These are phyloP conservation scores for Oscheius sp. DNA, from an alignment of 2,888 invertebrate genomes.

Conservation along the genomic window DNA sequence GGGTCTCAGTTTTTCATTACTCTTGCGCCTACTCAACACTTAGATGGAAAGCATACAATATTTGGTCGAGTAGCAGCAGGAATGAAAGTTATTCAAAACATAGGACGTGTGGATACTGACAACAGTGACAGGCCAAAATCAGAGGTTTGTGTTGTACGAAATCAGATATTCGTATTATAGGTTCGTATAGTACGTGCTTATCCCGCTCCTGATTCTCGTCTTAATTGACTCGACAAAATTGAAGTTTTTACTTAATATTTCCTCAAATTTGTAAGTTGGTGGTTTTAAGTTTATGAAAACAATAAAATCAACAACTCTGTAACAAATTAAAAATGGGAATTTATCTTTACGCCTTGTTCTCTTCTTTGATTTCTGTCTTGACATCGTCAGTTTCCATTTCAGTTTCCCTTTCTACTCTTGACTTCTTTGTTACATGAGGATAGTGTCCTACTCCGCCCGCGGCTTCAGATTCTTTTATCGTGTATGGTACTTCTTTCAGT, in stretches of 20 bases:
- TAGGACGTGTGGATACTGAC: conserved; percentile 92
- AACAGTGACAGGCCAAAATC: conserved; percentile 89
- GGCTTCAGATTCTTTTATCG: conserved; percentile 64
- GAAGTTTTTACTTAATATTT: not conserved
- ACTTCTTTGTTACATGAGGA: conserved; percentile 48
- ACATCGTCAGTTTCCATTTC: conserved; percentile 18
- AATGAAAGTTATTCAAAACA: conserved; percentile 82
- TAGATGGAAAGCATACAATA: conserved; percentile 96
- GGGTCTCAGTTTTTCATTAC: conserved; percentile 99
- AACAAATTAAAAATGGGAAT: too few species aligned
- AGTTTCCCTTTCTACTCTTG: conserved; percentile 26
- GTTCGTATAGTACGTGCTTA: conserved; percentile 70
- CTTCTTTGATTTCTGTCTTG: not conserved
- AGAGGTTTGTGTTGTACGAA: too few species aligned
- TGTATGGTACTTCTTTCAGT: conserved; percentile 65
- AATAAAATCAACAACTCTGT: not conserved
- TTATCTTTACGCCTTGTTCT: too few species aligned
- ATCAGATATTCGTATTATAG: too few species aligned
- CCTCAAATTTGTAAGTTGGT: not conserved
- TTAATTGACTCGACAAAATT: conserved; percentile 7
- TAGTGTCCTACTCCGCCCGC: conserved; percentile 65
- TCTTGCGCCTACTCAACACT: conserved; percentile 93
- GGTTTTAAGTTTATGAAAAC: not conserved
- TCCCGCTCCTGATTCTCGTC: conserved; percentile 51
- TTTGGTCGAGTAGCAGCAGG: conserved; percentile 77